Evolutionary conservation across 2,797 vertebrate species (phyloP).

Genomic region (Capromys pilorides): DNA sequence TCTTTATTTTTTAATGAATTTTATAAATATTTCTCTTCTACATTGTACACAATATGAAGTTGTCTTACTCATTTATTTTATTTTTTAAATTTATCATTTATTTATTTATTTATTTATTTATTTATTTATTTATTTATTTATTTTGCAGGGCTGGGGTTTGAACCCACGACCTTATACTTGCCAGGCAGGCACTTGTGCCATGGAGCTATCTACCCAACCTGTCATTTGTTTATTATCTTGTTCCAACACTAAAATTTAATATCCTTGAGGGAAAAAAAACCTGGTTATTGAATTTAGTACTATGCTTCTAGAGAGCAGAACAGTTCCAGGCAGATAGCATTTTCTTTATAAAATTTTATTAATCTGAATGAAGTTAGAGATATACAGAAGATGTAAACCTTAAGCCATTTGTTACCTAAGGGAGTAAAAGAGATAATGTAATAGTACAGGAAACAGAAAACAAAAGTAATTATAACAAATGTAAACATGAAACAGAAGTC

Average conservation of each 20-base stretch:
- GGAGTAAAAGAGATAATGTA: not conserved
- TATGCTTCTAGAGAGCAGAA: not conserved
- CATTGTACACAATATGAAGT: not conserved
- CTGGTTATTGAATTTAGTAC: not conserved
- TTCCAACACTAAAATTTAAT: not conserved
- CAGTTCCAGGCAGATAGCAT: not conserved
- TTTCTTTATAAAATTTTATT: conserved; percentile 39
- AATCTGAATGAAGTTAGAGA: conserved; percentile 21
- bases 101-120: too few species aligned
- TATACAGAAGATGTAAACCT: not conserved
- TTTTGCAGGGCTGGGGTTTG: too few species aligned
- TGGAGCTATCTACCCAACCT: too few species aligned
- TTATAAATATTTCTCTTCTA: not conserved
- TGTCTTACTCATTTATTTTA: conserved; percentile 37
- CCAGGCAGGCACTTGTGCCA: too few species aligned
- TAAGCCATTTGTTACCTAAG: not conserved
- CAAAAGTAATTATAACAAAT: not conserved
- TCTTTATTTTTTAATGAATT: conserved; percentile 16
- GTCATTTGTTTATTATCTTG: conserved; percentile 30
- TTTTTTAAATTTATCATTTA: too few species aligned
- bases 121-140: too few species aligned
- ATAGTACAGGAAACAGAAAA: not conserved
- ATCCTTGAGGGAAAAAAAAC: conserved; percentile 10
- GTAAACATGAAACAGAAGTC: not conserved
- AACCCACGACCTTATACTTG: too few species aligned